These are phyloP conservation scores for Chlorocebus sabaeus DNA, from an alignment of 2,113 vertebrate species.

Conservation along the genomic window DNA sequence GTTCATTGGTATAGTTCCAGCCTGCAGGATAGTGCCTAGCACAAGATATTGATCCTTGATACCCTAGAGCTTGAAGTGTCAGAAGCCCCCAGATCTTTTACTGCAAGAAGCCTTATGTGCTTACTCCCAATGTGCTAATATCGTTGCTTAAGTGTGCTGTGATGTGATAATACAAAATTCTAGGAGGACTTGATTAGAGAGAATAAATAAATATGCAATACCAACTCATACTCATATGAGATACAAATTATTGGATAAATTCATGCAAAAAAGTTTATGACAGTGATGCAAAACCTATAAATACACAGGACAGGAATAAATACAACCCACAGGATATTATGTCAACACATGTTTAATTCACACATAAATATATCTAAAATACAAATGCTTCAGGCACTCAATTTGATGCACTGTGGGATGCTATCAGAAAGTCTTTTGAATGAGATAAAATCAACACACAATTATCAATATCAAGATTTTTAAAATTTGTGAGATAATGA, in stretches of 20 bases:
- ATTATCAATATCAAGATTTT: background rate
- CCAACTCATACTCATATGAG: no score
- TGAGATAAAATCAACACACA: background rate
- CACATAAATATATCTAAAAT: background rate
- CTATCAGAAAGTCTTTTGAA: background rate
- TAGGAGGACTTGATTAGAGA: background rate
- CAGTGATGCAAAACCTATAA: background rate
- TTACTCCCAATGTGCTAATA: background rate
- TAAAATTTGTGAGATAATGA: background rate
- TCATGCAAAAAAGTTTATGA: background rate
- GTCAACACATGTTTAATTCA: background rate
- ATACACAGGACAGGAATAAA: background rate
- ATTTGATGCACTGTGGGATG: background rate
- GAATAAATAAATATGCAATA: background rate
- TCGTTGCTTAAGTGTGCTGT: background rate
- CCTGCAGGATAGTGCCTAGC: background rate
- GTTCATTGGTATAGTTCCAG: background rate
- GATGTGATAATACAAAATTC: background rate
- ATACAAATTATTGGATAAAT: no score
- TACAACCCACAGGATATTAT: background rate
- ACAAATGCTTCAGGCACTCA: background rate
- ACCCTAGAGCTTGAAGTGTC: background rate
- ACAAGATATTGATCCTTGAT: background rate
- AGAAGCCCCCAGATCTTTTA: background rate
- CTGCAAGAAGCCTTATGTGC: background rate